Evolutionary conservation across 2,888 invertebrate genomes (phyloP), one percentile per base, ranked within the genome.

Genomic region (Ochropleura plecta): DNA sequence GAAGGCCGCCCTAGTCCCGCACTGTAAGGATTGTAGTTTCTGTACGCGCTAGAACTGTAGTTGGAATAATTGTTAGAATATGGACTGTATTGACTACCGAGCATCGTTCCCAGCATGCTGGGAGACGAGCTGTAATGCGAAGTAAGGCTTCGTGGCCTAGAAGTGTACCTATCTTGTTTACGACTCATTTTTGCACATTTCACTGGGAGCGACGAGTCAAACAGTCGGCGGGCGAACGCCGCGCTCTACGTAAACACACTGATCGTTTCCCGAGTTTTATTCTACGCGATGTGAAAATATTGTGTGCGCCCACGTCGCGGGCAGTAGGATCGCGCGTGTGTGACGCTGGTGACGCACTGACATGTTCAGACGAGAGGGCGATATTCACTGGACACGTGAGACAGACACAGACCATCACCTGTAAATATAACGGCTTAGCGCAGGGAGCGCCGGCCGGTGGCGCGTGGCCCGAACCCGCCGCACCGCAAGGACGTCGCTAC

Each of bases 1-100:
- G 91, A 88, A n/a, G 93, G 88, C 57, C 96, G 91, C 1, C 95
- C 94, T 85, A 96, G 91, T 3, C 96, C 95, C 49, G 94, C 91
- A 74, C 94, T 95, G 86, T 96, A 96, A 18, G 96, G 96, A 81
- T 96, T 96, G 85, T 94, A 96, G 90, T 96, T 96, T 85, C 96
- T 93, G 86, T 95, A 96, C 44, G 92, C 88, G 81, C 91, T 93
- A 12, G 95, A 91, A 82, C 94, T 93, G 86, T 94, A 92, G 84
- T 93, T 95, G 16, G 95, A 93, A 88, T 95, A 95, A 85, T 90
- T 93, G 82, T 92, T 92, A 12, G 93, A 90, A 84, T 95, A 95
- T 0, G 94, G 92, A 83, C 91, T 94, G 86, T 95, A 95, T 80
- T 94, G 95, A 74, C 92, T 91, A 81, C 94, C 91, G 76, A 95